Evolutionary conservation across 2,797 vertebrate species (phyloP).

Genomic region (Potorous gilbertii): DNA sequence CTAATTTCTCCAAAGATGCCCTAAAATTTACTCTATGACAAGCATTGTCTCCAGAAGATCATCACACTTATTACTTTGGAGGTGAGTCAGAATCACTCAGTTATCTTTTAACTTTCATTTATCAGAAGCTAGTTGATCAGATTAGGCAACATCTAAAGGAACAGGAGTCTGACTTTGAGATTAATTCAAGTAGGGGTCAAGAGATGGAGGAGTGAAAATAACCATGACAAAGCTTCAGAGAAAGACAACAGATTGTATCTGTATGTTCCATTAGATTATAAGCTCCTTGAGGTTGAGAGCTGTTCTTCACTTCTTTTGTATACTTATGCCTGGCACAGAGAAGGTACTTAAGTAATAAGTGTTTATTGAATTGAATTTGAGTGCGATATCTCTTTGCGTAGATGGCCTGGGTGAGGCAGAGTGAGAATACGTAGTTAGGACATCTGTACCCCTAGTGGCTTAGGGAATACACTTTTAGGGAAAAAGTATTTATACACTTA

Average conservation of each 20-base stretch:
- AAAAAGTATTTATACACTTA: too few species aligned
- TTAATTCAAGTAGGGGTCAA: background rate
- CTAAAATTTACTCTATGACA: background rate
- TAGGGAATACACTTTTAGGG: background rate
- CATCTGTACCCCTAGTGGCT: background rate
- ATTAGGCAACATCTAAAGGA: background rate
- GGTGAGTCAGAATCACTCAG: background rate
- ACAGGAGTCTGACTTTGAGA: background rate
- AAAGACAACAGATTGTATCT: background rate
- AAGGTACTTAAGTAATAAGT: background rate
- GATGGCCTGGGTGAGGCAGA: background rate
- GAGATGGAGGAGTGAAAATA: background rate
- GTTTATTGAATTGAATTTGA: background rate
- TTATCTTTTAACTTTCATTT: background rate
- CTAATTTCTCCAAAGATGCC: background rate
- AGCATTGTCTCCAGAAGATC: background rate
- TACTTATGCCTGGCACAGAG: too few species aligned
- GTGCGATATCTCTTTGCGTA: background rate
- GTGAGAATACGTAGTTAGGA: background rate
- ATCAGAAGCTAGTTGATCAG: background rate
- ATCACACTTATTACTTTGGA: background rate
- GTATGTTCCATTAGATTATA: too few species aligned
- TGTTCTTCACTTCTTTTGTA: too few species aligned
- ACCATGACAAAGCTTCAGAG: background rate
- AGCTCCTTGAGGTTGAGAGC: background rate